Percentiles rank a stretch among this genome's conserved stretches.
phyloP scores from a whole-genome alignment of 2,888 invertebrate genomes.

The Trissolcus japonicus region DNA sequence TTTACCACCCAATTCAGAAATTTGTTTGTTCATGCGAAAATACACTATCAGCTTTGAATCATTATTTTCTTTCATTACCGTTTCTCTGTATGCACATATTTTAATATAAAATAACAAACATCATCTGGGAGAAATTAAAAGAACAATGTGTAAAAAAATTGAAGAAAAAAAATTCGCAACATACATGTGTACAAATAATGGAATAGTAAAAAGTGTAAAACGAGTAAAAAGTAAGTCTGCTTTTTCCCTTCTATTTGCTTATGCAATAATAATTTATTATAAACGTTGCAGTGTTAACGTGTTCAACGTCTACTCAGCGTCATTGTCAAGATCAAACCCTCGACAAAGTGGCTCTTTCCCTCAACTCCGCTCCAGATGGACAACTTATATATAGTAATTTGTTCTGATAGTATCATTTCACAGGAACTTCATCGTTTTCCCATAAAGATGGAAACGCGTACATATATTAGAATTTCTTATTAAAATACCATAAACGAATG shows the following conservation, averaged over 20 bases:
- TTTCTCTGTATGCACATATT: too few relatives aligned
- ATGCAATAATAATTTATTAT: conserved; percentile 13
- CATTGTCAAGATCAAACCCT: conserved; percentile 23
- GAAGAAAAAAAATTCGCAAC: neutral
- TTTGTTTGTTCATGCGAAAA: too few relatives aligned
- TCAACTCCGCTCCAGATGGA: conserved; percentile 29
- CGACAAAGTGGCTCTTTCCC: conserved; percentile 33
- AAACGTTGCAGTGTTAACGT: conserved; percentile 19
- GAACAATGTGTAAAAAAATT: too few relatives aligned
- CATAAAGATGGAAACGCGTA: conserved; percentile 35
- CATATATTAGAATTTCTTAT: conserved; percentile 30
- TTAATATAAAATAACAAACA: too few relatives aligned
- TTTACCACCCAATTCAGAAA: neutral
- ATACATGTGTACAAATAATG: too few relatives aligned
- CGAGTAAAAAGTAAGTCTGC: neutral
- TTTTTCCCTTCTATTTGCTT: neutral
- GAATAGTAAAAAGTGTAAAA: too few relatives aligned
- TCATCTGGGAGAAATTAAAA: too few relatives aligned
- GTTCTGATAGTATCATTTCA: conserved; percentile 39
- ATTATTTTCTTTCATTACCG: too few relatives aligned
- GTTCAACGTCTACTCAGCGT: conserved; percentile 3
- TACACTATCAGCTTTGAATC: too few relatives aligned
- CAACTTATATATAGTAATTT: conserved; percentile 39
- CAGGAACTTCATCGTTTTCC: conserved; percentile 32
- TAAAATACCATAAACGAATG: conserved; percentile 37